Conservation (phyloP, 2,113 vertebrate species). For the Trochalopteron elliotii region DNA sequence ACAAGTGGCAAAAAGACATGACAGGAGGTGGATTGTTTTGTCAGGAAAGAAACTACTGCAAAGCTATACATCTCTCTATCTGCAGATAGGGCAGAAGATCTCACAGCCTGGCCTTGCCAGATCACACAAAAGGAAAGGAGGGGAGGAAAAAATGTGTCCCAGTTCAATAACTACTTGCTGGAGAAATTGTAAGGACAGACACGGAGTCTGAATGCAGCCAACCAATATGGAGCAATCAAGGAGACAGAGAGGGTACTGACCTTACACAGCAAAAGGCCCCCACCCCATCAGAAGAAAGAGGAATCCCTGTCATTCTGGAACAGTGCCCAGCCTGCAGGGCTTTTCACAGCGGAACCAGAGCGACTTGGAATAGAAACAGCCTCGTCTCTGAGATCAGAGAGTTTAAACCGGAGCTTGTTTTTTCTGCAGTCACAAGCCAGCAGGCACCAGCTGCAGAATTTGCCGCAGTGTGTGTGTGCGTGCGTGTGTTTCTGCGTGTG, state of each 20-base stretch:
- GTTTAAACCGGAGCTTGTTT: slow-evolving; percentile 70
- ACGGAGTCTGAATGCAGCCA: neutral
- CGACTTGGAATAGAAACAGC: slow-evolving; percentile 18
- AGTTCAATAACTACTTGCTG: neutral
- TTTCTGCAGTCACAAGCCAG: slow-evolving; percentile 73
- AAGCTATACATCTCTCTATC: neutral
- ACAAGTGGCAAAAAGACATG: neutral
- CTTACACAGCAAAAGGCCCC: neutral
- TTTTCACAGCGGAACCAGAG: neutral
- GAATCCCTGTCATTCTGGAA: neutral
- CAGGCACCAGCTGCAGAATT: slow-evolving; percentile 77
- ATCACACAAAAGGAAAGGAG: neutral
- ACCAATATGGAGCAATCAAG: neutral
- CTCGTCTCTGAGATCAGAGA: slow-evolving; percentile 24
- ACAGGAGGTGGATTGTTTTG: neutral
- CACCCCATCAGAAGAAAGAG: neutral
- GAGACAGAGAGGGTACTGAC: neutral
- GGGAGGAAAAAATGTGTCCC: neutral
- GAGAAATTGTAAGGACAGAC: neutral
- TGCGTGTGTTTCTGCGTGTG: slow-evolving; percentile 30
- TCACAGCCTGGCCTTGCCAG: neutral
- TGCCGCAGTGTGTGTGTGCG: slow-evolving; percentile 81
- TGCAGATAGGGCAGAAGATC: neutral
- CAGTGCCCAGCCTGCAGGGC: slow-evolving; percentile 15
- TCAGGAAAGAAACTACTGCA: neutral